These are phyloP conservation scores for Eulimnadia texana DNA, from an alignment of 1,140 invertebrate species.

Conservation along the genomic window DNA sequence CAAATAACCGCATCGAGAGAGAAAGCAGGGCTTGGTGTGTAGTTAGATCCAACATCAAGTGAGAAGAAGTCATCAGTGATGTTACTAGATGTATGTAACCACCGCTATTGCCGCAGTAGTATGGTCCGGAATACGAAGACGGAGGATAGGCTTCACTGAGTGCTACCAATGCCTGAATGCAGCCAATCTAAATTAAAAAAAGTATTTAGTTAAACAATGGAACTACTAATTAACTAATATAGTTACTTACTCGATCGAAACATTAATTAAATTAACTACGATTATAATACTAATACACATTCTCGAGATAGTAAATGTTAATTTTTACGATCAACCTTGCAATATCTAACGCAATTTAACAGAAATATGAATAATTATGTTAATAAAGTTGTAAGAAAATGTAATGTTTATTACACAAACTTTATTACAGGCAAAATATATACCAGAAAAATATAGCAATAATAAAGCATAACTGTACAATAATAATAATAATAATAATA, in stretches of 20 bases:
- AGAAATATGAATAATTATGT: too few relatives aligned
- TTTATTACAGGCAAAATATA: too few relatives aligned
- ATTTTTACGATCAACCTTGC: too few relatives aligned
- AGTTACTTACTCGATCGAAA: neutral
- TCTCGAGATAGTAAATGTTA: too few relatives aligned
- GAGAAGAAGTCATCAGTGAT: conserved; percentile 39
- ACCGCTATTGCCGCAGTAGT: conserved; percentile 29
- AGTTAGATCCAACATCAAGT: conserved; percentile 43
- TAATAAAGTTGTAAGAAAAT: too few relatives aligned
- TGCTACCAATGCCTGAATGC: conserved; percentile 31
- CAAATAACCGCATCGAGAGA: conserved; percentile 47
- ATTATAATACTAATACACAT: too few relatives aligned
- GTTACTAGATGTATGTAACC: conserved; percentile 35
- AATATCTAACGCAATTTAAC: too few relatives aligned
- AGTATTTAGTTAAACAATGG: conserved; percentile 1
- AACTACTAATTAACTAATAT: neutral
- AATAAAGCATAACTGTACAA: too few relatives aligned
- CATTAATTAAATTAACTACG: too few relatives aligned
- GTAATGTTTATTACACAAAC: too few relatives aligned
- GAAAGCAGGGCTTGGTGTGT: conserved; percentile 44
- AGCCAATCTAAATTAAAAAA: conserved; percentile 31
- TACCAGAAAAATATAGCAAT: too few relatives aligned
- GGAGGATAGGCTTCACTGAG: conserved; percentile 32
- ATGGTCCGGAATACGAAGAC: conserved; percentile 30
- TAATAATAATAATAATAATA: too few relatives aligned